Base-by-base conservation (phyloP, 2,888 invertebrate species). In the Thumatha senex region DNA sequence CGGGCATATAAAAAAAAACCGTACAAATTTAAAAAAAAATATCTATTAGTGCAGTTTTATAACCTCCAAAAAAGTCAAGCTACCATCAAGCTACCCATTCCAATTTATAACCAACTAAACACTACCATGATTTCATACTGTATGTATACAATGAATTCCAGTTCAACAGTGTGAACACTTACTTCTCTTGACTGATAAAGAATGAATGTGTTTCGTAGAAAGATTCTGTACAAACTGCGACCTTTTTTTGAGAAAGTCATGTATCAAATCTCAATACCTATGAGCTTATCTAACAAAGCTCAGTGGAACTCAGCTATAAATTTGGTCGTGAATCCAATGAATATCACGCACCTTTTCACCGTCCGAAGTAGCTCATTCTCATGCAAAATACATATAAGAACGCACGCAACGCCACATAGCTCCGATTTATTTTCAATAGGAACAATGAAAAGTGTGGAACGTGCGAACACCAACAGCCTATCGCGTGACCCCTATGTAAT, bases 381-480 rank as follows among this genome's bases (percentile, higher is more conserved):
- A 67, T 67, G 67, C 67, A 67, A 67, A 67, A 62, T 60, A 68
- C 62, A 65, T 67, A 67, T 58, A 60, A 43, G 60, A 48, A 58
- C 54, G 44, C 67, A 67, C 67, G 67, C 67, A 68, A 68, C 45
- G 47, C 43, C 47, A 48, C 44, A 34, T 15, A 46, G 52, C 61
- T 46, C 51, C 67, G 60, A 69, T 70, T 71, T 71, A 70, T 63
- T 64, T 68, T 63, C 56, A 61, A 71, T 68, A 67, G 62, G 62
- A 69, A 69, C 72, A 70, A 70, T 70, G 71, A 71, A 70, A 71
- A 69, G 60, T 57, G 56, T 51, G 61, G 62, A 54, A 67, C 62
- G 62, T 60, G 66, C 58, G 58, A 59, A 55, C 61, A 47, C 47
- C 42, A 40, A 12, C 40, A 53, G 52, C 57, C 51, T 68, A 70